These are phyloP conservation scores for Caenorhabditis panamensis DNA, from an alignment of 2,888 invertebrate genomes.

Conservation along the genomic window DNA sequence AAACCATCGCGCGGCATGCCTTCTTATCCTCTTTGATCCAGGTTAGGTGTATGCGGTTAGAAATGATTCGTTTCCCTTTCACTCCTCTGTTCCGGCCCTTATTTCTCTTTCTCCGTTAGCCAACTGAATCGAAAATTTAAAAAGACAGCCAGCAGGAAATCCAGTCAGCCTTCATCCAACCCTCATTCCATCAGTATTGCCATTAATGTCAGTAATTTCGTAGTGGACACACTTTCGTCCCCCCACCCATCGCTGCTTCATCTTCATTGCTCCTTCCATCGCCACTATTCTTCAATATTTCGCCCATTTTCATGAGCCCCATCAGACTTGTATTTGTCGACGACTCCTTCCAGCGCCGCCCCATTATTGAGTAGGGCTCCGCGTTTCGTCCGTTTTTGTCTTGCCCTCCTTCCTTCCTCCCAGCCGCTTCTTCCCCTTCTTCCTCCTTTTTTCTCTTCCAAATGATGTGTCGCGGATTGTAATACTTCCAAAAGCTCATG, in stretches of 20 bases:
- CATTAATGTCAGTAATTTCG: neutral
- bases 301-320: conserved; percentile 50
- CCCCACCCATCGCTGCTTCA: conserved; percentile 40
- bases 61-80: conserved; percentile 20
- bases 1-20: conserved; percentile 19
- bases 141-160: neutral
- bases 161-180: conserved; percentile 9
- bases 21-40: conserved; percentile 41
- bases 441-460: conserved; percentile 24
- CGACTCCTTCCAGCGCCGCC: conserved; percentile 59
- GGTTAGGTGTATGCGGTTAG: conserved; percentile 32
- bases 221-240: neutral
- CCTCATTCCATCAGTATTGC: neutral
- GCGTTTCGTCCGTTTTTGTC: conserved; percentile 49
- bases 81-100: neutral
- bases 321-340: conserved; percentile 60
- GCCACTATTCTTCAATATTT: conserved; percentile 49
- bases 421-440: conserved; percentile 14
- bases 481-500: conserved; percentile 56
- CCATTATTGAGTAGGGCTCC: conserved; percentile 55
- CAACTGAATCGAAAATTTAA: no score
- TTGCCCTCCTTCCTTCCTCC: conserved; percentile 16
- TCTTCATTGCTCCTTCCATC: conserved; percentile 22
- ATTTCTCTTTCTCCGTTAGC: neutral
- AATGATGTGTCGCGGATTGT: conserved; percentile 59